Evolutionary conservation across 2,888 invertebrate genomes (phyloP).

Genomic region (Dioctria linearis): DNA sequence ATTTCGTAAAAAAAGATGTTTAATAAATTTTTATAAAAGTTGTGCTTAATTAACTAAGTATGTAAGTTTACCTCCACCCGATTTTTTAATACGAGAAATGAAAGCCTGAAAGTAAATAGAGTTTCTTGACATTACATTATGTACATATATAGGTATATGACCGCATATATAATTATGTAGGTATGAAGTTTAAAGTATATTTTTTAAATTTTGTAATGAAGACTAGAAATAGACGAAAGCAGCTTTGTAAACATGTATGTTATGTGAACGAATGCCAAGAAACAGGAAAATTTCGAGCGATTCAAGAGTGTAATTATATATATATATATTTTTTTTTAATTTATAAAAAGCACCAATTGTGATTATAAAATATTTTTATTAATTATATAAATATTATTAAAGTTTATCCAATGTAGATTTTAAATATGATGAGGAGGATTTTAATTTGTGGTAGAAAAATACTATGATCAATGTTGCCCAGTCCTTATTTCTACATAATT

Average conservation of each 20-base stretch:
- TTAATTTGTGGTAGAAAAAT: neutral
- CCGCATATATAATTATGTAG: neutral
- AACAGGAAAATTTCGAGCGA: no score
- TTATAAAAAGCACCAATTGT: conserved; percentile 61
- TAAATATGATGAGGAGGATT: neutral
- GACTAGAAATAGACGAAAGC: neutral
- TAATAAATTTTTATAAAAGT: conserved; percentile 33
- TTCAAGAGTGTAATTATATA: neutral
- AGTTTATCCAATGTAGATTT: neutral
- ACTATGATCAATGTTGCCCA: neutral
- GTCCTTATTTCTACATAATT: neutral
- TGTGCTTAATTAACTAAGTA: conserved; percentile 29
- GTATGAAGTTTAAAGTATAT: conserved; percentile 34
- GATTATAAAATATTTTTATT: conserved; percentile 59
- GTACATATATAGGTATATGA: neutral
- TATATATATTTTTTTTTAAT: conserved; percentile 49
- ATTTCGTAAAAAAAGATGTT: conserved; percentile 16
- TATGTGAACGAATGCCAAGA: no score
- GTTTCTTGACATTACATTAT: neutral
- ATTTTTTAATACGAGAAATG: conserved; percentile 12
- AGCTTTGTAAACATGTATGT: no score
- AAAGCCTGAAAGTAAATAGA: conserved; percentile 34
- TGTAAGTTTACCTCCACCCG: conserved; percentile 22
- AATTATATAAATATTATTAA: conserved; percentile 15
- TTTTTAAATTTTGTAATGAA: conserved; percentile 30